Base-by-base conservation (phyloP, 2,113 vertebrate species). In the Edolisoma coerulescens region DNA sequence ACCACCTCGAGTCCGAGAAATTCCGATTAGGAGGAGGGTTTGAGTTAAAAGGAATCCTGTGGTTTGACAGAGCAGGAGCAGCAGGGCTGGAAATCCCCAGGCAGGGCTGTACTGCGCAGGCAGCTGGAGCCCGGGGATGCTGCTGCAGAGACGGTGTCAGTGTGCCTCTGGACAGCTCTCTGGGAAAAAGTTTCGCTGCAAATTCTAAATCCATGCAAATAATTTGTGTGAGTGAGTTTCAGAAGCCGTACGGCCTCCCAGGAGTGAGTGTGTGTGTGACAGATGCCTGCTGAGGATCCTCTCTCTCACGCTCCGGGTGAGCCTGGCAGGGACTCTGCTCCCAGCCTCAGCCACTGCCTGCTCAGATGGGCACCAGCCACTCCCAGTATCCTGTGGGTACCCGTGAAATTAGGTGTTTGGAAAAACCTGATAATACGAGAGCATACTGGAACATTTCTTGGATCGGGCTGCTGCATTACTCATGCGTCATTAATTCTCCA, bases 381-480 rank as follows among this genome's bases (percentile, higher is more conserved):
- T 28, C 54, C 59, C 89, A 83, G 4, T n/a, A 6, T 45, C 47
- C 81, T 52, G 75, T 65, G 91, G 93, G 78, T 39, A 80, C 54
- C n/a, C 11, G 13, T 47, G 74, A 74, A 91, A 90, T 63, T 65
- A 90, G 82, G 85, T 91, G 67, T 69, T 91, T 94, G 93, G 96
- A 90, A 95, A 91, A 94, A 63, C 54, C 39, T 5, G 33, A 95
- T 65, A 90, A 88, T 92, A 30, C 2, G 37, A 61, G 91, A 91
- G 63, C 37, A 77, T 32, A 42, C 71, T 80, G 90, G 93, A 90
- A 90, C 81, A 47, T 94, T 95, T 93, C 63, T 96, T 97, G 95
- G 96, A 93, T 47, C 74, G 14, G 75, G n/a, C 65, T 64, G 23
- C 59, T 73, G 93, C 90, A 93, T 96, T 95, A 96, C 94, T 96